Evolutionary conservation across 2,888 invertebrate genomes (phyloP).

Genomic region (Stenolophus ochropezus): DNA sequence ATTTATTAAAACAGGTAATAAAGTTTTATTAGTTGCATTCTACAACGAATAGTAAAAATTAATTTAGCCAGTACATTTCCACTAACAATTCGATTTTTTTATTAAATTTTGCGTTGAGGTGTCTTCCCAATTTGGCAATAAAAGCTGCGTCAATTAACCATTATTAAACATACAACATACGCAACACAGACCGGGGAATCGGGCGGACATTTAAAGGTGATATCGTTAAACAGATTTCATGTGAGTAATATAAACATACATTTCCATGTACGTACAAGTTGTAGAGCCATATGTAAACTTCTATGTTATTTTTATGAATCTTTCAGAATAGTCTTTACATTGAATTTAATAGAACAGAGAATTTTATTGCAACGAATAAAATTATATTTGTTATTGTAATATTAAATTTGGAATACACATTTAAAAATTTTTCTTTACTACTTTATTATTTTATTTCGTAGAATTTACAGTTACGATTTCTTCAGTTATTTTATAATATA

Average conservation of each 20-base stretch:
- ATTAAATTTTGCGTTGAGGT: constrained; percentile 7
- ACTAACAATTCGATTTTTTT: not conserved
- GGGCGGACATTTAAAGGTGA: not conserved
- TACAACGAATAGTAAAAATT: not conserved
- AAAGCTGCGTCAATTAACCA: constrained; percentile 8
- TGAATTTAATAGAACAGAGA: not conserved
- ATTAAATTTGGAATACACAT: too few relatives aligned
- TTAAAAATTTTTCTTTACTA: too few relatives aligned
- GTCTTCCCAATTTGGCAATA: constrained; percentile 29
- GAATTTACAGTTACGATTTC: too few relatives aligned
- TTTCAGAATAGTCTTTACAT: not conserved
- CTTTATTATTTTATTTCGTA: too few relatives aligned
- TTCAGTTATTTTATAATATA: too few relatives aligned
- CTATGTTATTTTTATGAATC: not conserved
- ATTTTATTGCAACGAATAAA: not conserved
- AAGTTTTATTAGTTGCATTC: not conserved
- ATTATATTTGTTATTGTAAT: constrained; percentile 4
- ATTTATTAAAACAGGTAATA: too few relatives aligned
- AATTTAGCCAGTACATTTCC: not conserved
- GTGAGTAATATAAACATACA: constrained; percentile 10
- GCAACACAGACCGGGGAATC: too few relatives aligned
- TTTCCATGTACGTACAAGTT: not conserved
- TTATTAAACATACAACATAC: constrained; percentile 10
- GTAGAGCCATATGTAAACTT: not conserved
- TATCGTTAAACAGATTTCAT: constrained; percentile 10